phyloP scores from a whole-genome alignment of 2,113 vertebrate species.

The Microcebus jonahi region DNA sequence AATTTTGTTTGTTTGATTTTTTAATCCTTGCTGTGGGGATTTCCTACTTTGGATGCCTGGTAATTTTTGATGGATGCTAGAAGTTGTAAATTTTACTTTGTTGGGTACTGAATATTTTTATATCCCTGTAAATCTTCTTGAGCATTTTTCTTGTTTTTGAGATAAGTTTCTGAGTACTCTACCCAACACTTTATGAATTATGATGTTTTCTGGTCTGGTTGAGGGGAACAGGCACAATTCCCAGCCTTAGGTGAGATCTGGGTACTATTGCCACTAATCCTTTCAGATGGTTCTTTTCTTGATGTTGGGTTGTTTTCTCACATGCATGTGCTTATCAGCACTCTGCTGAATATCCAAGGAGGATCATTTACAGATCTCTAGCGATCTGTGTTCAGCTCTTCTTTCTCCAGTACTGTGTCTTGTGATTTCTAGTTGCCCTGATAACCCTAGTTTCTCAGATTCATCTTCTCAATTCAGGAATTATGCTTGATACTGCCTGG shows the following conservation, averaged over 20 bases:
- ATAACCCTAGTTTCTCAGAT: not conserved
- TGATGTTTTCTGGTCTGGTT: not conserved
- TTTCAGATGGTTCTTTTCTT: not conserved
- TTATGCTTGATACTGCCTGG: not conserved
- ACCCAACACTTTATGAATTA: not conserved
- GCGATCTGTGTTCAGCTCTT: not conserved
- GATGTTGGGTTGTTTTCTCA: not conserved
- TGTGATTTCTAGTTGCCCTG: not conserved
- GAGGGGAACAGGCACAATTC: not conserved
- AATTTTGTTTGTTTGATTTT: not conserved
- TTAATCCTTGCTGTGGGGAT: not conserved
- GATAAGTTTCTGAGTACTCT: slow-evolving; percentile 4
- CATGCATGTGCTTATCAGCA: not conserved
- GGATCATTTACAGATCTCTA: not conserved
- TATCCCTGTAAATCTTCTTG: slow-evolving; percentile 22
- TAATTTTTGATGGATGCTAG: slow-evolving; percentile 27
- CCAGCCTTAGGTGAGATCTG: not conserved
- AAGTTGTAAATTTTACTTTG: slow-evolving; percentile 27
- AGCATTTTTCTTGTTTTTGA: slow-evolving; percentile 28
- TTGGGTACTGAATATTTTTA: slow-evolving; percentile 20
- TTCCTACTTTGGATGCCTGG: not conserved
- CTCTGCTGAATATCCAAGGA: no score
- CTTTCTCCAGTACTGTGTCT: not conserved
- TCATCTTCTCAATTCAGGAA: not conserved
- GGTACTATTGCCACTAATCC: not conserved